Evolutionary conservation across 2,113 vertebrate species (phyloP).

Genomic region (Microcebus tavaratra): DNA sequence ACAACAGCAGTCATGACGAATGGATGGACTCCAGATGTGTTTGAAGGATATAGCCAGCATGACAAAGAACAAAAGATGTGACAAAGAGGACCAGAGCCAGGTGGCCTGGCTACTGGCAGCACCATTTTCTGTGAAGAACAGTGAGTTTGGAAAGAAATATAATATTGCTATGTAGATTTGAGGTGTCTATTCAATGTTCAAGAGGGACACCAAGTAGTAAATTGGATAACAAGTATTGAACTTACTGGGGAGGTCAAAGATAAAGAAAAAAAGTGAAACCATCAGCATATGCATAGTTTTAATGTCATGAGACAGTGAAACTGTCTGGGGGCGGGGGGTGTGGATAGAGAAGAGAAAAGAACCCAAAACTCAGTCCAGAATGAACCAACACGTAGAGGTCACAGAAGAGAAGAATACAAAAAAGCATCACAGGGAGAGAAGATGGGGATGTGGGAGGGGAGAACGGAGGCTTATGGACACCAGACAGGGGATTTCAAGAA

Average conservation of each 20-base stretch:
- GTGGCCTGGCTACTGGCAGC: not conserved
- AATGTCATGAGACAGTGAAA: not conserved
- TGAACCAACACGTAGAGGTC: not conserved
- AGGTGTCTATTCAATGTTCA: not conserved
- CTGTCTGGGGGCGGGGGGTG: not conserved
- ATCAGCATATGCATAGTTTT: not conserved
- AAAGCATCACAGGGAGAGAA: not conserved
- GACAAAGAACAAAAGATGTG: not conserved
- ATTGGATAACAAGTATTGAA: no score
- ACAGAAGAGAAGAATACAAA: not conserved
- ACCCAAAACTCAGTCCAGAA: not conserved
- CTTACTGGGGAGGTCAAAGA: not conserved
- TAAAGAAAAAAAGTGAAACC: not conserved
- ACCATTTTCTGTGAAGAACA: not conserved
- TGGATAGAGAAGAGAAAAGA: not conserved
- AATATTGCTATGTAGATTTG: not conserved
- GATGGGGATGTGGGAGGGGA: not conserved
- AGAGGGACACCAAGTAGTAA: no score
- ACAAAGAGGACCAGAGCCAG: not conserved
- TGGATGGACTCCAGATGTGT: not conserved
- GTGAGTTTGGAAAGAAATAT: not conserved
- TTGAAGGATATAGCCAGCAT: not conserved
- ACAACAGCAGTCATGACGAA: not conserved
- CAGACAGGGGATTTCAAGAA: not conserved
- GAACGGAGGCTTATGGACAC: not conserved